Evolutionary conservation across 2,888 invertebrate genomes (phyloP).

Genomic region (Lutraria lutraria): DNA sequence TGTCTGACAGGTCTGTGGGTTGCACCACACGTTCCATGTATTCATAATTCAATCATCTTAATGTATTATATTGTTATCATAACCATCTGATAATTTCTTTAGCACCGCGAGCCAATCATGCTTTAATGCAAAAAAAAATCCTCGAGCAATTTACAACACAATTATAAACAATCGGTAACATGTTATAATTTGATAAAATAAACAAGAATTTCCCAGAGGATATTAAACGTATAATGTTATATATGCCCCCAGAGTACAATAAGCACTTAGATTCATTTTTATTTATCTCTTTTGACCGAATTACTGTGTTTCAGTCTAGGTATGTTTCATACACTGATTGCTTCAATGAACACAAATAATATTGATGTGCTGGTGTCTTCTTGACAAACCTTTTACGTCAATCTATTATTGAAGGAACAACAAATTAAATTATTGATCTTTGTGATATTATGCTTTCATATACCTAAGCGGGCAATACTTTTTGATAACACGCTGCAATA

Average conservation of each 20-base stretch:
- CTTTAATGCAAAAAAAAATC: background rate
- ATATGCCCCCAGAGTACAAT: background rate
- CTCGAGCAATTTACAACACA: background rate
- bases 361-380: too few relatives aligned
- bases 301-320: too few relatives aligned
- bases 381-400: too few relatives aligned
- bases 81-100: background rate
- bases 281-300: too few relatives aligned
- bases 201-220: constrained; percentile 2
- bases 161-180: background rate
- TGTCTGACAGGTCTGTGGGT: constrained; percentile 1
- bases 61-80: background rate
- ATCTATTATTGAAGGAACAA: too few relatives aligned
- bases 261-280: too few relatives aligned
- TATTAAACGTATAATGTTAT: background rate
- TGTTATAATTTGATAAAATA: background rate
- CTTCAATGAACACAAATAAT: too few relatives aligned
- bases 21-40: background rate
- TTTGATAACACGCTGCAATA: too few relatives aligned
- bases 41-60: constrained; percentile 1
- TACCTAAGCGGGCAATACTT: too few relatives aligned
- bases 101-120: background rate
- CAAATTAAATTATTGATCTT: too few relatives aligned
- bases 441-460: too few relatives aligned
- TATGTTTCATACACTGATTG: too few relatives aligned